phyloP scores from a whole-genome alignment of 1,140 invertebrate species.

The Epicauta chinensis region DNA sequence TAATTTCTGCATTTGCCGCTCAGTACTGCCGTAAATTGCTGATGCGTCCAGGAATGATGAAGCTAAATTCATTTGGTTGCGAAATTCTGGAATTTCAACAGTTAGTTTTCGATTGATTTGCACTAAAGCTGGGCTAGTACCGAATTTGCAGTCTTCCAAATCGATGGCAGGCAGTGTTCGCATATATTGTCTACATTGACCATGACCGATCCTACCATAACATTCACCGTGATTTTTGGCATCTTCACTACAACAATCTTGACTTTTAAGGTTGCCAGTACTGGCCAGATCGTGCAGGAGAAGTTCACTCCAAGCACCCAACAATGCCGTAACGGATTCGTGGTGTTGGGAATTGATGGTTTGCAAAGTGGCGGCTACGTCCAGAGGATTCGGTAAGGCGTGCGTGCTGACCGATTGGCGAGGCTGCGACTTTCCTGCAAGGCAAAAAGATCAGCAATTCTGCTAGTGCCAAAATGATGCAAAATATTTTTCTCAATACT shows the following conservation, averaged over 20 bases:
- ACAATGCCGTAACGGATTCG: constrained; percentile 68
- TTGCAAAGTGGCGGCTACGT: constrained; percentile 46
- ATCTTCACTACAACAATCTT: constrained; percentile 35
- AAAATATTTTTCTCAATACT: too few relatives aligned
- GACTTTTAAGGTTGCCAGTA: constrained; percentile 49
- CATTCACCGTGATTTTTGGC: constrained; percentile 47
- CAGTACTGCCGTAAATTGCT: constrained; percentile 74
- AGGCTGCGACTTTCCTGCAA: constrained; percentile 54
- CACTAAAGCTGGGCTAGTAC: constrained; percentile 41
- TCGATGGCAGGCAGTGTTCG: constrained; percentile 64
- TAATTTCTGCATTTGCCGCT: constrained; percentile 58
- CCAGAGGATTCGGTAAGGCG: constrained; percentile 51
- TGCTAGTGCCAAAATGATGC: too few relatives aligned
- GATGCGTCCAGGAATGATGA: constrained; percentile 84
- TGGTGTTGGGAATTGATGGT: constrained; percentile 45
- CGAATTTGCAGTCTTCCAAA: constrained; percentile 56
- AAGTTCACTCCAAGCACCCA: constrained; percentile 76
- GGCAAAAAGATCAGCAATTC: constrained; percentile 3
- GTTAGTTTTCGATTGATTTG: background rate
- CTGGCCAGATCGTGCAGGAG: constrained; percentile 69
- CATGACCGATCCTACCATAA: constrained; percentile 44
- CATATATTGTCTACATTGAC: constrained; percentile 64
- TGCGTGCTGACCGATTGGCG: constrained; percentile 47
- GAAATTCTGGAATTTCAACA: constrained; percentile 45
- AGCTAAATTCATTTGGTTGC: constrained; percentile 83